phyloP scores from a whole-genome alignment of 2,888 invertebrate genomes.

The Panzeria rudis region DNA sequence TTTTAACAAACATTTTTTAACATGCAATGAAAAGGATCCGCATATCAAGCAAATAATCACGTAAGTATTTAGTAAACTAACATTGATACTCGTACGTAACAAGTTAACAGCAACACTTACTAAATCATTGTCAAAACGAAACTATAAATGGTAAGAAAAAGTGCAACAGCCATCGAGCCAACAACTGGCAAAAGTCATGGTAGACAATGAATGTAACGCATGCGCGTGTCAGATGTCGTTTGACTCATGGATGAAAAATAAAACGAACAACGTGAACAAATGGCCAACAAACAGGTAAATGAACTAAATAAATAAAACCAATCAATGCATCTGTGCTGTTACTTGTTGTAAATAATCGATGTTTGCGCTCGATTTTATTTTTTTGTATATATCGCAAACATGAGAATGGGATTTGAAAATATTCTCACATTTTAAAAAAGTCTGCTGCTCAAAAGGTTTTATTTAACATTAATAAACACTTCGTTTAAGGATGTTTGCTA shows the following conservation, averaged over 20 bases:
- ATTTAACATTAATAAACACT: constrained; percentile 62
- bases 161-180: constrained; percentile 8
- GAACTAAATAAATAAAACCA: constrained; percentile 39
- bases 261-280: constrained; percentile 45
- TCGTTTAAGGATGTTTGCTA: constrained; percentile 65
- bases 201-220: constrained; percentile 62
- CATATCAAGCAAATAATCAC: constrained; percentile 55
- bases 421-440: constrained; percentile 68
- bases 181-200: constrained; percentile 29
- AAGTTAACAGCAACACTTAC: constrained; percentile 69
- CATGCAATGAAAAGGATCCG: constrained; percentile 66
- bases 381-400: constrained; percentile 64
- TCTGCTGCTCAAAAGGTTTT: constrained; percentile 58
- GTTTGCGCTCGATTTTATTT: constrained; percentile 17
- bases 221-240: constrained; percentile 71
- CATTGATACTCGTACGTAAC: constrained; percentile 58
- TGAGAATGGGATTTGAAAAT: constrained; percentile 69
- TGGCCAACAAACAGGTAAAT: constrained; percentile 56
- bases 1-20: neutral
- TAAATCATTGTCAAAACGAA: constrained; percentile 70
- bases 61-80: constrained; percentile 41
- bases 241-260: constrained; percentile 50
- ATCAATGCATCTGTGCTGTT: constrained; percentile 30
- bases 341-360: constrained; percentile 58
- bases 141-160: constrained; percentile 45